phyloP scores from a whole-genome alignment of 2,888 invertebrate species.

The Tachina lurida region DNA sequence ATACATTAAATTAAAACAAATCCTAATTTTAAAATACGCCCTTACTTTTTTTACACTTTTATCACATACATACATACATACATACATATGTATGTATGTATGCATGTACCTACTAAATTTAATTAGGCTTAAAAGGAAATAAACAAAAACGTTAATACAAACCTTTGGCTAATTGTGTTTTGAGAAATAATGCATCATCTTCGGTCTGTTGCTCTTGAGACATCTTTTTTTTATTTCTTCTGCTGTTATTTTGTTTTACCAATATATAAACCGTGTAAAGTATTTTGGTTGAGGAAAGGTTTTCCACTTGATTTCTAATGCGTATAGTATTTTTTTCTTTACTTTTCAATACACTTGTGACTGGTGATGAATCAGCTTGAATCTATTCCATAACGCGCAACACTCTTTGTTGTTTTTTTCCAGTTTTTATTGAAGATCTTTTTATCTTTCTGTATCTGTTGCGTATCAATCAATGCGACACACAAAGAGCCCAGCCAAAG shows the following conservation, averaged over 20 bases:
- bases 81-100: too few relatives aligned
- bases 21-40: conserved; percentile 30
- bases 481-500: neutral
- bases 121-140: neutral
- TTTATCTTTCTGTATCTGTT: conserved; percentile 58
- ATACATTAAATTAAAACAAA: neutral
- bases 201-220: conserved; percentile 66
- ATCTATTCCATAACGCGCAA: conserved; percentile 18
- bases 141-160: conserved; percentile 62
- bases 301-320: conserved; percentile 14
- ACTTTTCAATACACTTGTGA: neutral
- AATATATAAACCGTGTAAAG: conserved; percentile 7
- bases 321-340: conserved; percentile 12
- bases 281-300: neutral
- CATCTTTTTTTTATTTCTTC: conserved; percentile 21
- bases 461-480: conserved; percentile 16
- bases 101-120: too few relatives aligned
- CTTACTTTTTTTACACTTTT: too few relatives aligned
- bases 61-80: too few relatives aligned
- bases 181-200: conserved; percentile 73
- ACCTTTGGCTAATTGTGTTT: conserved; percentile 80
- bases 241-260: neutral
- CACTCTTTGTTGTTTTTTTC: conserved; percentile 16
- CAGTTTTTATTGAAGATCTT: conserved; percentile 5
- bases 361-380: conserved; percentile 39